Percentiles rank a stretch among this genome's conserved stretches.
Evolutionary conservation across 2,888 invertebrate species (phyloP).

Genomic region (Trichopria drosophilae): DNA sequence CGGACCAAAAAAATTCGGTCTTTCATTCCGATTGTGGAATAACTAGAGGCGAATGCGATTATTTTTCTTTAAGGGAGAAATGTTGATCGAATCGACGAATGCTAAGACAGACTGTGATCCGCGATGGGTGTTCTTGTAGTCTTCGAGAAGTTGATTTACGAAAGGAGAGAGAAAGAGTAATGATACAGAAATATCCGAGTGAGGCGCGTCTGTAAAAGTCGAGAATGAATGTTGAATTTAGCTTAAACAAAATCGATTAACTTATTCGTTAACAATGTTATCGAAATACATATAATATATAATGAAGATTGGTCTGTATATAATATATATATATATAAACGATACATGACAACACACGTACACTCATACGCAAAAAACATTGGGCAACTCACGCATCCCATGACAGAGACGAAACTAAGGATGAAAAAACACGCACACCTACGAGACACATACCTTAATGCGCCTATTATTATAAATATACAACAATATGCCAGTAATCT

Average conservation of each 20-base stretch:
- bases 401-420: conserved; percentile 18
- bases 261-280: conserved; percentile 57
- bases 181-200: conserved; percentile 8
- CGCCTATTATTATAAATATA: conserved; percentile 43
- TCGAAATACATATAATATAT: conserved; percentile 49
- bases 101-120: conserved; percentile 57
- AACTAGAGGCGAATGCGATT: too few relatives aligned
- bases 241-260: conserved; percentile 39
- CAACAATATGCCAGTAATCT: conserved; percentile 47
- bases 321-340: conserved; percentile 51
- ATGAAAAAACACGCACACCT: conserved; percentile 28
- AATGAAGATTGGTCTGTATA: conserved; percentile 49
- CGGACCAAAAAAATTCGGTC: too few relatives aligned
- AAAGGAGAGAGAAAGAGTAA: conserved; percentile 35
- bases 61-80: conserved; percentile 12
- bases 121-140: conserved; percentile 55
- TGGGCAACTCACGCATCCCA: conserved; percentile 12
- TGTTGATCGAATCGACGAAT: conserved; percentile 44
- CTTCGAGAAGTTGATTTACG: conserved; percentile 45
- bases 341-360: conserved; percentile 33
- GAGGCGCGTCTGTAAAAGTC: conserved; percentile 41
- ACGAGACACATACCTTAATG: conserved; percentile 27
- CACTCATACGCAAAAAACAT: conserved; percentile 23
- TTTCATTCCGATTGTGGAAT: too few relatives aligned
- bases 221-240: conserved; percentile 19